Evolutionary conservation across 2,113 vertebrate genomes (phyloP).

Genomic region (Cololabis saira): DNA sequence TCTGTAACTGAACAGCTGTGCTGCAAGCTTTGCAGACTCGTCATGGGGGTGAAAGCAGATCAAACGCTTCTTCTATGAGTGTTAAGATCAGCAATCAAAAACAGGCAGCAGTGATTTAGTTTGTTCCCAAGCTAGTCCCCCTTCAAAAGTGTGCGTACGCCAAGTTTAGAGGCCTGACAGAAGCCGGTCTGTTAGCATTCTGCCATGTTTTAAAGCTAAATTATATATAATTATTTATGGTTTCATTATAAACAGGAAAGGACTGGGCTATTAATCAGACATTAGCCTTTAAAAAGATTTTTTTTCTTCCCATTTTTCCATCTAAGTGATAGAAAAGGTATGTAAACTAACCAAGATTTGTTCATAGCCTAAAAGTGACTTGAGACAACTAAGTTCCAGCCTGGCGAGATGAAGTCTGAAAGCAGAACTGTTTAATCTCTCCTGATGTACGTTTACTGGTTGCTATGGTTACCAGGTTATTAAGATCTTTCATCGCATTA

Average conservation of each 20-base stretch:
- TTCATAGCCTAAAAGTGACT: slow-evolving; percentile 29
- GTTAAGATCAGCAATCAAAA: neutral
- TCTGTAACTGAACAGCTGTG: slow-evolving; percentile 41
- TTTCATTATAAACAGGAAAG: slow-evolving; percentile 5
- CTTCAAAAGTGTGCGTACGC: neutral
- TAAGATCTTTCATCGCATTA: neutral
- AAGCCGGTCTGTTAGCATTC: no score
- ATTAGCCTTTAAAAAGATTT: neutral
- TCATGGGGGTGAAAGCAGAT: slow-evolving; percentile 4
- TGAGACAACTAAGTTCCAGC: neutral
- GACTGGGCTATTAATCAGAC: neutral
- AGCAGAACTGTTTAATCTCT: neutral
- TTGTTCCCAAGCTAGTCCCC: neutral
- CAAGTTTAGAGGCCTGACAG: neutral
- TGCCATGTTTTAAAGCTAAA: neutral
- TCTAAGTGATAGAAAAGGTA: slow-evolving; percentile 14
- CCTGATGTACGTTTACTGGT: neutral
- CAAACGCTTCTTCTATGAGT: neutral
- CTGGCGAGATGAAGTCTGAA: neutral
- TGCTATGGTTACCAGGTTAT: neutral
- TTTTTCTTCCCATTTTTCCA: neutral
- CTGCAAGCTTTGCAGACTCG: slow-evolving; percentile 41
- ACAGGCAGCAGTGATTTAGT: neutral
- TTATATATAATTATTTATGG: slow-evolving; percentile 25
- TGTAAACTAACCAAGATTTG: slow-evolving; percentile 45